phyloP scores from a whole-genome alignment of 2,797 vertebrate species.

The Eremophila alpestris region DNA sequence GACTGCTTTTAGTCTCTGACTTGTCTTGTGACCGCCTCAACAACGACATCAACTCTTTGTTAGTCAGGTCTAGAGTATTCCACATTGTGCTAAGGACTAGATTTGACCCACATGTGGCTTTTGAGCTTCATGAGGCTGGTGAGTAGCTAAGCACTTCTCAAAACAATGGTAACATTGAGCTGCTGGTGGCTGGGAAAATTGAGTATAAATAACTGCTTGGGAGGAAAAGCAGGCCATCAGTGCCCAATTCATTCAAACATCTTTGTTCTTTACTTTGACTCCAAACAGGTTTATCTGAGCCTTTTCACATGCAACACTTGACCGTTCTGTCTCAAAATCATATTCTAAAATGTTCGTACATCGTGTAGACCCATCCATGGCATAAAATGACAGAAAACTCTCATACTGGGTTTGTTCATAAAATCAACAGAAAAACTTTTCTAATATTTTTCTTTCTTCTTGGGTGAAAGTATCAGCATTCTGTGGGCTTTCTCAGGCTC shows the following conservation, averaged over 20 bases:
- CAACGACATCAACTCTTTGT: neutral
- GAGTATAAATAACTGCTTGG: neutral
- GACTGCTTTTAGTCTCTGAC: too few species aligned
- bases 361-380: neutral
- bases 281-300: neutral
- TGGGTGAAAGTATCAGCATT: neutral
- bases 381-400: neutral
- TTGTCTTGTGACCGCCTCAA: too few species aligned
- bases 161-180: neutral
- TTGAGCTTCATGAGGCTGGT: neutral
- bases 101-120: neutral
- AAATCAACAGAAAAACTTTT: neutral
- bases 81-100: neutral
- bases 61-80: neutral
- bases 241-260: neutral
- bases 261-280: neutral
- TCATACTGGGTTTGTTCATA: neutral
- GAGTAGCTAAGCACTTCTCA: neutral
- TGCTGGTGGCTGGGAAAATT: neutral
- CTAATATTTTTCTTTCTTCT: neutral
- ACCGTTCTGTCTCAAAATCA: neutral
- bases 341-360: neutral
- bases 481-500: neutral
- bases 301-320: neutral
- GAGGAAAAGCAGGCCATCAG: neutral